Conservation (phyloP, 2,113 vertebrate species). For the Ictalurus punctatus region DNA sequence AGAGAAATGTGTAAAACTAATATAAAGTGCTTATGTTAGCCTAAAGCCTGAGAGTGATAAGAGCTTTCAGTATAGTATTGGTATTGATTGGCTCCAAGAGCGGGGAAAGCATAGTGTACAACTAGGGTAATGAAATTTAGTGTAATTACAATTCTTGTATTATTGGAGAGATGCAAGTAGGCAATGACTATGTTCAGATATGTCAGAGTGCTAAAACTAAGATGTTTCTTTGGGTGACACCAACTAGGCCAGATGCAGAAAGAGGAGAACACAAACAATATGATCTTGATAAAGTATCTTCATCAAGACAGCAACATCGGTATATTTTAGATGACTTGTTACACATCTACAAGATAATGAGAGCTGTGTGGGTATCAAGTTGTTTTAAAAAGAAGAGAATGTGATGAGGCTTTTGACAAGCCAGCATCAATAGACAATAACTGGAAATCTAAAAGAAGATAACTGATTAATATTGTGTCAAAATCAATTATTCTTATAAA, state of each 20-base stretch:
- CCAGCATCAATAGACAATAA: not conserved
- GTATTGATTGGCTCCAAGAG: not conserved
- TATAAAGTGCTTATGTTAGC: not conserved
- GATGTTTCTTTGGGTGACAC: not conserved
- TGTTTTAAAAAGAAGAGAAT: not conserved
- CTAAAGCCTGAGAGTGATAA: not conserved
- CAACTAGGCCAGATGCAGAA: not conserved
- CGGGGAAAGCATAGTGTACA: not conserved
- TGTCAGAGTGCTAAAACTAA: not conserved
- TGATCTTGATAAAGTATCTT: not conserved
- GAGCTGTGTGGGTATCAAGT: not conserved
- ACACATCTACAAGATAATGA: not conserved
- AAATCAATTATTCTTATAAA: not conserved
- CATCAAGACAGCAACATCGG: not conserved
- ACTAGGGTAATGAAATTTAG: slow-evolving; percentile 1
- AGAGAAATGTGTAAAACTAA: not conserved
- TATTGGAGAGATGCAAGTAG: not conserved
- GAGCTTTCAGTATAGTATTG: slow-evolving; percentile 8
- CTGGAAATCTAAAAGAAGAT: not conserved
- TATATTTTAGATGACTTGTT: not conserved
- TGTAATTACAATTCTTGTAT: not conserved
- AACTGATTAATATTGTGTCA: not conserved
- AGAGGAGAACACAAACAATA: not conserved
- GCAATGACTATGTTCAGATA: not conserved
- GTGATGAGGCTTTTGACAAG: not conserved